These are phyloP conservation scores for Protaetia brevitarsis DNA, from an alignment of 1,140 invertebrate species.

Conservation along the genomic window DNA sequence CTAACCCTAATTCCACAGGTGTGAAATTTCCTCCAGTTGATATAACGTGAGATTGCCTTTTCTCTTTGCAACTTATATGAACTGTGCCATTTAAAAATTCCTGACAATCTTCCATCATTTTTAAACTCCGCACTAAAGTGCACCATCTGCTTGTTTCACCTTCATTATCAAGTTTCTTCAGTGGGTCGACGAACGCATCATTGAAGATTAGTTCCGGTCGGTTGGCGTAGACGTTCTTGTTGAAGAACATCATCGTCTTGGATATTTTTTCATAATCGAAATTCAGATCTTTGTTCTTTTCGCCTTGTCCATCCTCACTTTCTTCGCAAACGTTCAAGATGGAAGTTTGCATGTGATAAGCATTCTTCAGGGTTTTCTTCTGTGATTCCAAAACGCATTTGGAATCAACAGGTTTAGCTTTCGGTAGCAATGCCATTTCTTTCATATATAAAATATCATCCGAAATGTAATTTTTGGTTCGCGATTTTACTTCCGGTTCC, in stretches of 20 bases:
- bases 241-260: conserved; percentile 23
- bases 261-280: conserved; percentile 12
- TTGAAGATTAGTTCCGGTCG: conserved; percentile 11
- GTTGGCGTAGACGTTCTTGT: conserved; percentile 3
- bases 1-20: conserved; percentile 38
- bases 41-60: conserved; percentile 30
- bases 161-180: conserved; percentile 9
- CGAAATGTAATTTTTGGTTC: conserved; percentile 18
- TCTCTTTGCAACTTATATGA: conserved; percentile 31
- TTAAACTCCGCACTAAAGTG: conserved; percentile 29
- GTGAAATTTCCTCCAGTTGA: conserved; percentile 42
- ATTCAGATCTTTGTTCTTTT: conserved; percentile 11
- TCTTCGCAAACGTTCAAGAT: conserved; percentile 25
- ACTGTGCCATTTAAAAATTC: conserved; percentile 35
- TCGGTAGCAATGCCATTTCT: conserved; percentile 1
- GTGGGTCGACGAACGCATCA: conserved; percentile 15
- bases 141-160: conserved; percentile 29
- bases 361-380: conserved; percentile 24
- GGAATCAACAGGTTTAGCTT: not conserved
- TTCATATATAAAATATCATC: conserved; percentile 20
- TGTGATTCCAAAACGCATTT: conserved; percentile 7
- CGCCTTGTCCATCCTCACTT: not conserved
- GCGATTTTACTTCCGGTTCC: not conserved
- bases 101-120: conserved; percentile 31
- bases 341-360: conserved; percentile 26